phyloP scores from a whole-genome alignment of 2,797 vertebrate genomes.

The Hippopotamyrus pictus region DNA sequence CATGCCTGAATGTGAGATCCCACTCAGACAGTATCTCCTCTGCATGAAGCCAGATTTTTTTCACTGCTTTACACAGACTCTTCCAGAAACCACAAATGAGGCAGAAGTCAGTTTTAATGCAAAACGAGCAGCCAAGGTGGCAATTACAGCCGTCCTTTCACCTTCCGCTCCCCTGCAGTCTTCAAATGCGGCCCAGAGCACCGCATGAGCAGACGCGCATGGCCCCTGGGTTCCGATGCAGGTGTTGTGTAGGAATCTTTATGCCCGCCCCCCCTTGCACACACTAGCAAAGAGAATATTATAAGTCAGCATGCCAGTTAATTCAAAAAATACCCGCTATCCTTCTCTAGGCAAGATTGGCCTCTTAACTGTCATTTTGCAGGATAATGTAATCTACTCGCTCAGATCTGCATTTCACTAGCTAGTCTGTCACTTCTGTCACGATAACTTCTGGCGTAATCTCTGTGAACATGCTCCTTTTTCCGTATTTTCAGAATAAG shows the following conservation, averaged over 20 bases:
- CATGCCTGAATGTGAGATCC: neutral
- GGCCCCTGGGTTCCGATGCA: neutral
- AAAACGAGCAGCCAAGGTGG: neutral
- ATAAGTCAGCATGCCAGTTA: neutral
- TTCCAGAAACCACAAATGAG: slow-evolving; percentile 23
- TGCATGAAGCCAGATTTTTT: neutral
- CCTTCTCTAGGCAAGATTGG: neutral
- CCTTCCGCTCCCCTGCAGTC: neutral
- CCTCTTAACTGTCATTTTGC: neutral
- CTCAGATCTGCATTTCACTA: neutral
- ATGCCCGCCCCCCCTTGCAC: neutral
- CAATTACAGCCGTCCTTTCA: neutral
- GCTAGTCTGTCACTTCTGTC: slow-evolving; percentile 18
- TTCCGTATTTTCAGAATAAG: slow-evolving; percentile 32
- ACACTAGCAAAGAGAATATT: neutral
- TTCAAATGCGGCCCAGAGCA: neutral
- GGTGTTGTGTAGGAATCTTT: neutral
- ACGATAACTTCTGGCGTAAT: slow-evolving; percentile 35
- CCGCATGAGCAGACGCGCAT: neutral
- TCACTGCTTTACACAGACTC: neutral
- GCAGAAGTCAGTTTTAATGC: slow-evolving; percentile 40
- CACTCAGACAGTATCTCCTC: neutral
- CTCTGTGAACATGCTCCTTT: slow-evolving; percentile 28
- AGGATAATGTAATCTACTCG: neutral
- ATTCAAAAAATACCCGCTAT: neutral